phyloP scores from a whole-genome alignment of 2,888 invertebrate species.

The Craniophora ligustri region DNA sequence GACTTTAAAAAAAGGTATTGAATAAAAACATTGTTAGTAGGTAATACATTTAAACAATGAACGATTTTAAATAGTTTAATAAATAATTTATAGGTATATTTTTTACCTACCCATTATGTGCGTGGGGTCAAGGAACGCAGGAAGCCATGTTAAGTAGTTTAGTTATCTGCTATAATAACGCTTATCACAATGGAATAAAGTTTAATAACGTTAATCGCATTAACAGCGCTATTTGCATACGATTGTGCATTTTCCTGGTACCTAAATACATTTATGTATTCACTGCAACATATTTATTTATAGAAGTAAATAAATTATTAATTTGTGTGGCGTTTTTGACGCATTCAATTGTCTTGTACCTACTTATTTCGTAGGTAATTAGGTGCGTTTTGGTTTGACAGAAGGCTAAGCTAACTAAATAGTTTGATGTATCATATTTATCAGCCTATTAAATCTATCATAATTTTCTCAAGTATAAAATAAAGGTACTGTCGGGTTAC shows the following conservation, averaged over 20 bases:
- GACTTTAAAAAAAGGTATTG: no score
- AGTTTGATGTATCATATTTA: no score
- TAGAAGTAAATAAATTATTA: not conserved
- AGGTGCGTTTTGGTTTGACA: no score
- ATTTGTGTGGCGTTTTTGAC: not conserved
- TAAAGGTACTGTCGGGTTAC: no score
- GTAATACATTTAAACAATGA: not conserved
- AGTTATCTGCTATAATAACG: conserved; percentile 6
- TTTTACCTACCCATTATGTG: not conserved
- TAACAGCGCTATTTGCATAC: conserved; percentile 30
- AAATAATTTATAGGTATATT: not conserved
- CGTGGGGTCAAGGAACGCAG: conserved; percentile 30
- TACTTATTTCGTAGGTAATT: not conserved
- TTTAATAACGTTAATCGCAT: conserved; percentile 21
- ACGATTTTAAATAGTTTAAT: not conserved
- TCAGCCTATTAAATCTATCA: no score
- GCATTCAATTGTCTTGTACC: not conserved
- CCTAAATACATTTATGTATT: not conserved
- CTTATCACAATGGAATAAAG: conserved; percentile 6
- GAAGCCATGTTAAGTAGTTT: conserved; percentile 27
- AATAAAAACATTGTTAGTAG: no score
- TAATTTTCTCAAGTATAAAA: no score
- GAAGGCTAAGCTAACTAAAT: no score
- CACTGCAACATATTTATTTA: not conserved
- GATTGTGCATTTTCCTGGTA: conserved; percentile 29